Conservation (phyloP, 2,888 invertebrate species). For the Geophilus truncorum region DNA sequence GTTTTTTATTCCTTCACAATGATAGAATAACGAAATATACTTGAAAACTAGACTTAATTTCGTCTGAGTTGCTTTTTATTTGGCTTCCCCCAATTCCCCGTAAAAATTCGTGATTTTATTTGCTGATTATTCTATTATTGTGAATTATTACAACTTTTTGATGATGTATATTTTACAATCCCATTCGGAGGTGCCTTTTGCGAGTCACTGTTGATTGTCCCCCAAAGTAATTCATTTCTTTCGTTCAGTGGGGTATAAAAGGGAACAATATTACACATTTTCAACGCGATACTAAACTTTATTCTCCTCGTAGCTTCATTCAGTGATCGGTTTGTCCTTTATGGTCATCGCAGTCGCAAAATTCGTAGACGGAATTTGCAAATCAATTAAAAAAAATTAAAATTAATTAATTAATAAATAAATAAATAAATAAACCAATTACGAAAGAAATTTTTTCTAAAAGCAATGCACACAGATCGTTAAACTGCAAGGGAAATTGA, state of each 20-base stretch:
- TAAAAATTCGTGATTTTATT: background rate
- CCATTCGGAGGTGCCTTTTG: background rate
- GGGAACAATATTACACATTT: slow-evolving; percentile 3
- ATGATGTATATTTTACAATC: background rate
- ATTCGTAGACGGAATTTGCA: background rate
- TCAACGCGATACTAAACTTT: background rate
- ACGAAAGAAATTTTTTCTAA: too few relatives aligned
- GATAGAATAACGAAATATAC: too few relatives aligned
- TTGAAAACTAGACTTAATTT: background rate
- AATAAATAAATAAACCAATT: too few relatives aligned
- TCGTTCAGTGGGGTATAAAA: background rate
- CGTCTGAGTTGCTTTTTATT: too few relatives aligned
- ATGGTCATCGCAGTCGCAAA: background rate
- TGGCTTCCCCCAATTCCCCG: too few relatives aligned
- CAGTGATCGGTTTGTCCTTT: background rate
- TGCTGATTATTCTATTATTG: background rate
- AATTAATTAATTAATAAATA: too few relatives aligned
- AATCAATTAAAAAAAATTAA: too few relatives aligned
- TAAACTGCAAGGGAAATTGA: too few relatives aligned
- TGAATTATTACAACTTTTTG: background rate
- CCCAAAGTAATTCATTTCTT: background rate
- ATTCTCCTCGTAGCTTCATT: background rate
- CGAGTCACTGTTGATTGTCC: background rate
- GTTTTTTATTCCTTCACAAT: too few relatives aligned
- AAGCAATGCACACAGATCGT: too few relatives aligned